Evolutionary conservation across 2,113 vertebrate genomes (phyloP).

Genomic region (Plecotus auritus): DNA sequence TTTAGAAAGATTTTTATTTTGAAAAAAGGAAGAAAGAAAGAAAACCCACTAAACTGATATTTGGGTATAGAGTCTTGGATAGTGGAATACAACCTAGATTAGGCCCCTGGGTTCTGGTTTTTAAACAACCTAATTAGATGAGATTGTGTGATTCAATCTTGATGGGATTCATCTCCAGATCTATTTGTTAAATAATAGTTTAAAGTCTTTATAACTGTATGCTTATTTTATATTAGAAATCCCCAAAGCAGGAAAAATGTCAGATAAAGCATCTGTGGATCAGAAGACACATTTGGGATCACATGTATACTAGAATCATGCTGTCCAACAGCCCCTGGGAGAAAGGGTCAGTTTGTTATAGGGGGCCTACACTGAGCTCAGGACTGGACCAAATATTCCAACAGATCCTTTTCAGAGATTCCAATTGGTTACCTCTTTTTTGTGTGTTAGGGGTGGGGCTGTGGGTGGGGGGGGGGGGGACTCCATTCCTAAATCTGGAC

Average conservation of each 20-base stretch:
- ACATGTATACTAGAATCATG: not conserved
- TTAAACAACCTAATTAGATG: not conserved
- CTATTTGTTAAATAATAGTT: conserved; percentile 3
- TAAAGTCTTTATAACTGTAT: not conserved
- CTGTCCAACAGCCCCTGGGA: not conserved
- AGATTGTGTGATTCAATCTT: not conserved
- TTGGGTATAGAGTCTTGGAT: not conserved
- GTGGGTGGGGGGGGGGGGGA: not conserved
- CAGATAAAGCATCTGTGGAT: not conserved
- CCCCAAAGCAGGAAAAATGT: not conserved
- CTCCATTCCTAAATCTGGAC: not conserved
- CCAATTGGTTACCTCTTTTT: not conserved
- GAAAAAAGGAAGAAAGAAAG: not conserved
- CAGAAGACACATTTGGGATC: not conserved
- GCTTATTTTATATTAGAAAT: conserved; percentile 31
- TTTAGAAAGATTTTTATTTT: conserved; percentile 32
- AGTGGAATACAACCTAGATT: not conserved
- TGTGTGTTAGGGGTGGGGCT: not conserved
- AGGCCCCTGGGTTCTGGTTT: not conserved
- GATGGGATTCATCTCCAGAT: not conserved
- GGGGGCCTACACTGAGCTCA: not conserved
- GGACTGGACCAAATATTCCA: not conserved
- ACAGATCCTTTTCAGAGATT: not conserved
- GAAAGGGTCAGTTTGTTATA: not conserved
- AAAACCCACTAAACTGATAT: not conserved